Evolutionary conservation across 2,888 invertebrate species (phyloP), one percentile per base, ranked within the genome.

Genomic region (Machimus rusticus): DNA sequence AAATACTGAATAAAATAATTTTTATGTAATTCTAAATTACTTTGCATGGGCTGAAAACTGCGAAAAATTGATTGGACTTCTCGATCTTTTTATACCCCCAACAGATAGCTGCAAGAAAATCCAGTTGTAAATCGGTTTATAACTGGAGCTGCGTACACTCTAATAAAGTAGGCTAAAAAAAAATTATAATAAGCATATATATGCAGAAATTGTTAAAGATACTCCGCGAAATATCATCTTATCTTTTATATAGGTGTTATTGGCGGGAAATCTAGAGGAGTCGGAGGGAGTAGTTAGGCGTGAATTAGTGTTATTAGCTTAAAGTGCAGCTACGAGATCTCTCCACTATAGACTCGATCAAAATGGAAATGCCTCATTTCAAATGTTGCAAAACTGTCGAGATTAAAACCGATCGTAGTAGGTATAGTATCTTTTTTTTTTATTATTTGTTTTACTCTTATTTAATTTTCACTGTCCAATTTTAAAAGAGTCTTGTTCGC

Each of bases 361-460:
- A 66, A 39, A 57, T 66, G 57, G 82, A 82, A 82, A 82, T 82
- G 57, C 57, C 82, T 82, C 82, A 82, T 82, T 82, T 82, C 39
- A 82, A 79, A 66, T 66, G 82, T 82, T 82, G 82, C 82, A 82
- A 82, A 82, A 82, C 82, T 82, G 57, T 82, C 66, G 31, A 82
- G 82, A 82, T 82, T 57, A 82, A 51, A 81, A 51, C 4, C 23
- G 23, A 28, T 51, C n/a, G n/a, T 51, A 5, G 4, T 46, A 1
- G 51, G n/a, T n/a, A n/a, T n/a, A n/a, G n/a, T n/a, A n/a, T n/a
- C n/a, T n/a, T n/a, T n/a, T n/a, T n/a, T n/a, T n/a, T n/a, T n/a
- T 14, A 31, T 51, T 23, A 14, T 79, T 79, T 79, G n/a, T 6
- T 66, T 66, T 66, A 28, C 28, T 66, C 12, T 66, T 66, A 66